Percentiles rank a stretch among this genome's conserved stretches.
Evolutionary conservation across 1,140 invertebrate genomes (phyloP).

Genomic region (Atta texana): DNA sequence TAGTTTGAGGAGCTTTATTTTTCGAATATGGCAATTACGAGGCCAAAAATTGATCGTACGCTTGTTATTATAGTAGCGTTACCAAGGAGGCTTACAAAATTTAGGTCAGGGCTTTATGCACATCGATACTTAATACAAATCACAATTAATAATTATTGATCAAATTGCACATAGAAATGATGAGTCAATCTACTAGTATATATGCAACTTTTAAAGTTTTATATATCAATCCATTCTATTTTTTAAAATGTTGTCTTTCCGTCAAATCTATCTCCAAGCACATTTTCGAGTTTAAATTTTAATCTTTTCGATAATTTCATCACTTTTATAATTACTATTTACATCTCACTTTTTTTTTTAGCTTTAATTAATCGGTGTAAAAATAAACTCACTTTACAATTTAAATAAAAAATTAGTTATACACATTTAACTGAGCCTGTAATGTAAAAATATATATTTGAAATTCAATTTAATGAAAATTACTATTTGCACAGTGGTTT

Average conservation of each 20-base stretch:
- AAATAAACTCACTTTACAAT: neutral
- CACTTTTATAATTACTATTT: neutral
- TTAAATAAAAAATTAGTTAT: neutral
- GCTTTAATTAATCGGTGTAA: neutral
- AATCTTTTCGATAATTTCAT: neutral
- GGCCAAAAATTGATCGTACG: conserved; percentile 26
- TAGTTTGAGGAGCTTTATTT: neutral
- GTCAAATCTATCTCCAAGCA: neutral
- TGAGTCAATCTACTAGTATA: neutral
- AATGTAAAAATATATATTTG: neutral
- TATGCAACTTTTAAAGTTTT: too few species aligned
- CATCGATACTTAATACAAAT: neutral
- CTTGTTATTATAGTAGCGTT: conserved; percentile 19
- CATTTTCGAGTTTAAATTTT: neutral
- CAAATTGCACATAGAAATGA: neutral
- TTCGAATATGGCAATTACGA: neutral
- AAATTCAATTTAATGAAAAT: conserved; percentile 12
- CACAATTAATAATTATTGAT: conserved; percentile 54
- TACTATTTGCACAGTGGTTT: neutral
- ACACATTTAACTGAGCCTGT: neutral
- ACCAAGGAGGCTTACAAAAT: conserved; percentile 12
- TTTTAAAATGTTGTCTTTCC: neutral
- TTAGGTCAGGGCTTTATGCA: conserved; percentile 47
- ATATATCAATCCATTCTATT: too few species aligned
- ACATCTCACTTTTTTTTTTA: neutral